Evolutionary conservation across 1,140 invertebrate species (phyloP), one percentile per base, ranked within the genome.

Genomic region (Drosophila ogumai): DNA sequence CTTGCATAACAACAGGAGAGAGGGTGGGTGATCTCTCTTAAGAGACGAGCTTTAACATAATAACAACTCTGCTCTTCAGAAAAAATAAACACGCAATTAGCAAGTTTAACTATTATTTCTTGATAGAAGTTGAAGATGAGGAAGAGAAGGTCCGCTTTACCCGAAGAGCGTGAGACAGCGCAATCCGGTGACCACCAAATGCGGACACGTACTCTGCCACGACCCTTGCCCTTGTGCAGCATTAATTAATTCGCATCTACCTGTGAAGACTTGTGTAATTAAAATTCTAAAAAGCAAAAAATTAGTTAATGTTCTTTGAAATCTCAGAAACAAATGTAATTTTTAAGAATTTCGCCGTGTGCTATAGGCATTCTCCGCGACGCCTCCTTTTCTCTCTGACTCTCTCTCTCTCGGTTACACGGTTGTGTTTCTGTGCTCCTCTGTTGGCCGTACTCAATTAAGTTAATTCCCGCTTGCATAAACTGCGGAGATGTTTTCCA

Each of bases 391-490:
- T n/a, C 34, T 25, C 19, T 46, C 12, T 15, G n/a, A n/a, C n/a
- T n/a, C n/a, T 15, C 10, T n/a, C 34, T 25, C 19, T 46, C 12
- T 15, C 13, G 34, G 34, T 10, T 36, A 10, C 3, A 17, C 40
- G 38, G 38, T 32, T 40, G 44, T 52, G 32, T 38, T 41, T 25
- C 25, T 32, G 54, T 9, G 13, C 47, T 49, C 25, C 25, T 31
- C 55, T 76, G 65, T 71, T 72, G 36, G 66, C 81, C 60, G 74
- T 71, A 85, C 82, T 77, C 80, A 90, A 88, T 90, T 88, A 88
- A 81, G 36, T 90, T 90, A 90, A 88, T 88, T 90, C 85, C 80
- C 84, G 58, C 77, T 84, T 81, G 84, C 73, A 87, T 73, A 76
- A 47, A 25, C 46, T 47, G 46, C 13, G 46, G 7, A 28, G 22